Conservation (phyloP, 2,888 invertebrate genomes). For the Calameuta idolon region DNA sequence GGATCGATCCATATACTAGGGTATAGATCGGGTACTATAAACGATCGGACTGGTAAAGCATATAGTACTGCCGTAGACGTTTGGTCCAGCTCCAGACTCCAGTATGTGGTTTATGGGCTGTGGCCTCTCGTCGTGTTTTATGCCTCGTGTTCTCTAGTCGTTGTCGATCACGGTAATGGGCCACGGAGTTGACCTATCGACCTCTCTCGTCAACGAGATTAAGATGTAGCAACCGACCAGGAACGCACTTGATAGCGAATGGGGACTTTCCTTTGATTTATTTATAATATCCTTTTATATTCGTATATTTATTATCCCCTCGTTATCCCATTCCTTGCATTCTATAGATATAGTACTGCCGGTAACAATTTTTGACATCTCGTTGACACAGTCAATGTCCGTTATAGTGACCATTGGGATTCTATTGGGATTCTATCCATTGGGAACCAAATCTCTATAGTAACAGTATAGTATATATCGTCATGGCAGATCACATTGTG, state of each 20-base stretch:
- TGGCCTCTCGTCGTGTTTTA: slow-evolving; percentile 12
- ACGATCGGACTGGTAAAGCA: neutral
- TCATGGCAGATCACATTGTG: no score
- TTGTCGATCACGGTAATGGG: slow-evolving; percentile 27
- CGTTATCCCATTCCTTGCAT: neutral
- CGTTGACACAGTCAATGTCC: neutral
- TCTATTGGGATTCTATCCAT: neutral
- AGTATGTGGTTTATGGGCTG: neutral
- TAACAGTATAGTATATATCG: neutral
- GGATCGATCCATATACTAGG: neutral
- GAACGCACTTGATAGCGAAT: neutral
- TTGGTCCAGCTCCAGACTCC: neutral
- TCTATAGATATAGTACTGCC: neutral
- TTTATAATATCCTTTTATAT: neutral
- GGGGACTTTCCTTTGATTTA: neutral
- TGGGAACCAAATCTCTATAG: neutral
- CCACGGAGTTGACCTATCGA: slow-evolving; percentile 24
- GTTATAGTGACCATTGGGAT: neutral
- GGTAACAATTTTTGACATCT: neutral
- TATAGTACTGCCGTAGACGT: neutral
- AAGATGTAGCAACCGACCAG: slow-evolving; percentile 21
- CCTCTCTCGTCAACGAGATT: slow-evolving; percentile 22
- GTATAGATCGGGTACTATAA: neutral
- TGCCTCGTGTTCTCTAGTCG: slow-evolving; percentile 24
- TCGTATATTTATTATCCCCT: neutral